phyloP scores from a whole-genome alignment of 2,797 vertebrate species.

The Aeoliscus strigatus region DNA sequence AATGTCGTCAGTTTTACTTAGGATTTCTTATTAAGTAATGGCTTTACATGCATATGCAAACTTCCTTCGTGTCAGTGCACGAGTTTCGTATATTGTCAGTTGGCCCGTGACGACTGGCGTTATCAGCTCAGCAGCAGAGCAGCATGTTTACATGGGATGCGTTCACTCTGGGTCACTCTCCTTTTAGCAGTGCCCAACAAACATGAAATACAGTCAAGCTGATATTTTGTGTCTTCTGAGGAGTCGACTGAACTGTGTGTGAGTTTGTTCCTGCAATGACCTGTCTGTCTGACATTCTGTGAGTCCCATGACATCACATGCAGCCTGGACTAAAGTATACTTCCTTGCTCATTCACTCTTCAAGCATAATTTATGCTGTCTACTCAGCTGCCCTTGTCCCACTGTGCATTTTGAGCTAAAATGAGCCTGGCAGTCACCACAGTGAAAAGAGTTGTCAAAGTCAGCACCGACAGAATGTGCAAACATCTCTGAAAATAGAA shows the following conservation, averaged over 20 bases:
- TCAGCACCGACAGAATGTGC: not conserved
- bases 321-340: not conserved
- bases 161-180: too few relatives aligned
- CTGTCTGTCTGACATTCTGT: not conserved
- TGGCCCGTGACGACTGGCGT: too few relatives aligned
- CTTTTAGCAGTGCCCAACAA: too few relatives aligned
- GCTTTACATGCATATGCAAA: not conserved
- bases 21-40: too few relatives aligned
- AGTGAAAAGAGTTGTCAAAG: not conserved
- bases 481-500: not conserved
- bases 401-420: constrained; percentile 1
- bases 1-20: too few relatives aligned
- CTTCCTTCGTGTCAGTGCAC: not conserved
- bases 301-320: not conserved
- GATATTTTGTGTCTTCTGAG: too few relatives aligned
- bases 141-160: too few relatives aligned
- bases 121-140: too few relatives aligned
- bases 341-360: not conserved
- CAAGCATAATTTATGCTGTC: not conserved
- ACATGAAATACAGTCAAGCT: too few relatives aligned
- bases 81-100: not conserved
- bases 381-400: not conserved
- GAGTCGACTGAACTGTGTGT: too few relatives aligned
- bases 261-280: not conserved
- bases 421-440: not conserved